Base-by-base conservation (phyloP, 1,140 invertebrate genomes). In the Drosophila fuyamai region DNA sequence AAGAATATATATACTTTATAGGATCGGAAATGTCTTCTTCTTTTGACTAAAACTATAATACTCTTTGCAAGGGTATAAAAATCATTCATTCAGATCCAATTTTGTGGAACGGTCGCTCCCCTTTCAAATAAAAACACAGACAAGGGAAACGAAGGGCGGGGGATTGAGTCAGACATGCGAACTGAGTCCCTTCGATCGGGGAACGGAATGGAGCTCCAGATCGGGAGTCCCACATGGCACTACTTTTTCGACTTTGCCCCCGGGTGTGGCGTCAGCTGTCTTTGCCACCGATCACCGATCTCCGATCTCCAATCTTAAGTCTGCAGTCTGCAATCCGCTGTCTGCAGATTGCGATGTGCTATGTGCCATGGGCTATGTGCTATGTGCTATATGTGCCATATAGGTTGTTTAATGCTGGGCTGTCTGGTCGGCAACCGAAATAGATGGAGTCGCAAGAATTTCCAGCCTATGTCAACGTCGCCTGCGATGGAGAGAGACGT, bases 401-500 rank as follows among this genome's bases (percentile, higher is more conserved):
- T 53, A 3, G 38, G n/a, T 27, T 18, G 35, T 48, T 38, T 38
- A 32, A 18, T 48, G 53, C n/a, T 53, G 62, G 63, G 56, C 55
- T 67, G 81, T 83, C 71, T 66, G 55, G 75, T 41, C 14, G 60
- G 55, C 46, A 36, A 66, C 65, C 47, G 41, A 83, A 83, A 84
- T 83, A 83, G 81, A 76, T 51, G 36, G 57, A 78, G 76, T 70
- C 57, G 50, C 61, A 88, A 76, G 79, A 83, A 83, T 88, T 86
- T 88, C 66, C 81, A 83, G 79, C 66, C 82, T 79, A 79, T 83
- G 80, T 83, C 79, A 83, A 79, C 79, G 79, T 67, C 75, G 65
- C 60, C 40, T 7, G 48, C 82, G 57, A 55, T 62, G 74, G 61
- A 55, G 51, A 74, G 60, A 66, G 58, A 67, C 54, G 60, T 16